Base-by-base conservation (phyloP, 2,888 invertebrate genomes). In the Saturnia pavonia region DNA sequence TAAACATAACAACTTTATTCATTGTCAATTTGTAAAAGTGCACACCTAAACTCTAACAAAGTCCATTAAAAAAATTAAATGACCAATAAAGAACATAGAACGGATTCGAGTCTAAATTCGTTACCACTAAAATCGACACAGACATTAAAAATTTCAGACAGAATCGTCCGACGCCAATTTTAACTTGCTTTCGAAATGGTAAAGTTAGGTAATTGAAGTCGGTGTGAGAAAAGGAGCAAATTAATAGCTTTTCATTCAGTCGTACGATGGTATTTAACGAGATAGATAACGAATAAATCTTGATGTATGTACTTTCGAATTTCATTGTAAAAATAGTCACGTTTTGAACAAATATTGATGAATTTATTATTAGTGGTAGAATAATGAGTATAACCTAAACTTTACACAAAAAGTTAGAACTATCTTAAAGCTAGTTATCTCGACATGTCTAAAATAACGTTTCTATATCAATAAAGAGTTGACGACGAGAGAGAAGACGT, bases 151-250 rank as follows among this genome's bases (percentile, higher is more conserved):
- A 54, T 71, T 71, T 68, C 34, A 45, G 25, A 40, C 65, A 48
- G 60, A 27, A 48, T 40, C 68, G 68, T 65, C 65, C 51, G 65
- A 65, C 67, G 67, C 68, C 68, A 71, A 69, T 71, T 71, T 69
- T 51, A 70, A 68, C 70, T 72, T 69, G 57, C 63, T 68, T 69
- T 43, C 69, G 69, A 69, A 70, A 70, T 69, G 70, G 66, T 48
- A 48, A 69, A 71, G 63, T 71, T 71, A 63, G 67, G 45, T 60
- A 69, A 69, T 60, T 70, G 67, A 54, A 70, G 45, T 60, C 43
- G 9, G 67, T 57, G 57, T 60, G 70, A 45, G 63, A 70, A 70
- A 65, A 67, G 16, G 60, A 69, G 60, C 67, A 67, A 68, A 65
- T 70, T 63, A 68, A 63, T 48, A 69, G 67, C 22, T 43, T 69